These are phyloP conservation scores for Synaphobranchus kaupii DNA, from an alignment of 2,797 vertebrate species.

Conservation along the genomic window DNA sequence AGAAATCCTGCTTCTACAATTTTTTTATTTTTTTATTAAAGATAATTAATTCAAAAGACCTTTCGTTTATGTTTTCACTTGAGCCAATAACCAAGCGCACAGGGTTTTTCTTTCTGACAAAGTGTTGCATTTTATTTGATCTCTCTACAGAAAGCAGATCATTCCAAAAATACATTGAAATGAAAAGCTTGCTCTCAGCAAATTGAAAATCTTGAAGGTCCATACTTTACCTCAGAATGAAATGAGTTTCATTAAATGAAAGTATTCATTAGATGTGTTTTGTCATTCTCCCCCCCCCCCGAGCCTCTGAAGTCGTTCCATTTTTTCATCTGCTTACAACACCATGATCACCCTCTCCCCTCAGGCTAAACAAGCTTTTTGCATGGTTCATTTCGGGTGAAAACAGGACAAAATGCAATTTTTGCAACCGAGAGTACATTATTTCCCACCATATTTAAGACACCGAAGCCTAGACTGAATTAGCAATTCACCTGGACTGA, in stretches of 20 bases:
- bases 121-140: slow-evolving; percentile 2
- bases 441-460: not conserved
- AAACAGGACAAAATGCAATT: not conserved
- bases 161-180: slow-evolving; percentile 8
- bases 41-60: not conserved
- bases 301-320: not conserved
- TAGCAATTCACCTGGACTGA: not conserved
- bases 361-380: not conserved
- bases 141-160: not conserved
- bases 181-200: not conserved
- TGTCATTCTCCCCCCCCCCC: not conserved
- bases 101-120: not conserved
- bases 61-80: not conserved
- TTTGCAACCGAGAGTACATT: not conserved
- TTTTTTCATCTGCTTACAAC: not conserved
- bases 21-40: not conserved
- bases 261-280: not conserved
- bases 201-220: not conserved
- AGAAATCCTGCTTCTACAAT: not conserved
- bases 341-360: not conserved
- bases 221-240: not conserved
- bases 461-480: not conserved
- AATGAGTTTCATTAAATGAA: slow-evolving; percentile 16
- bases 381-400: not conserved
- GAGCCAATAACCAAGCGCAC: not conserved